Evolutionary conservation across 1,140 invertebrate genomes (phyloP), one percentile per base, ranked within the genome.

Genomic region (Drosophila baimaii): DNA sequence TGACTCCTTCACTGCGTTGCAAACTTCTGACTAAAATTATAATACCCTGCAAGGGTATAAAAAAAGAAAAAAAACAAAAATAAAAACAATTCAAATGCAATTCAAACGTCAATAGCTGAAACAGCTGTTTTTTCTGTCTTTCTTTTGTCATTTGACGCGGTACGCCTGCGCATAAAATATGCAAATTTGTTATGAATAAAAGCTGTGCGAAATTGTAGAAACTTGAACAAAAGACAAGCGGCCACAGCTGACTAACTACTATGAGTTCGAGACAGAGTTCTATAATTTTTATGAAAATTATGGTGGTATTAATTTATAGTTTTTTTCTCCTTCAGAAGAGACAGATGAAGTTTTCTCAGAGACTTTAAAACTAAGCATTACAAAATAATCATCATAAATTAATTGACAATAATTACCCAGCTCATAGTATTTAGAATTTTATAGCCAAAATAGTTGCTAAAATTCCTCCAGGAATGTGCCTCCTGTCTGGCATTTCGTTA

Each of bases 101-200:
- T 56, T 41, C 17, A 25, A 74, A 49, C 44, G 21, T 39, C 51
- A 39, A 70, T 57, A 44, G 64, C 65, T 47, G n/a, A 70, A 81
- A 81, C 79, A 81, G 78, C 79, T 81, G 79, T 80, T 80, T 15
- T 13, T 46, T 51, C 1, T 21, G 33, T 52, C 33, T 52, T 29
- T 13, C 5, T 33, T 52, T 21, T 21, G n/a, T 15, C 35, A 44
- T 61, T 43, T 25, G 58, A 31, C 46, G 64, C 52, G 72, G 39
- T 37, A 58, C 78, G 63, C 77, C 51, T 68, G 78, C 63, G 79
- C 46, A 75, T 56, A 47, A 31, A 43, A 76, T 69, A 77, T 76
- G 55, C 41, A 76, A 68, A 76, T 77, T 39, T 41, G 23, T 27
- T 27, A 19, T 35, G 49, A 77, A 59, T 59, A 41, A 63, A 39